Percentiles rank a stretch among this genome's conserved stretches.
phyloP scores from a whole-genome alignment of 1,140 invertebrate genomes.

The Penaeus vannamei region DNA sequence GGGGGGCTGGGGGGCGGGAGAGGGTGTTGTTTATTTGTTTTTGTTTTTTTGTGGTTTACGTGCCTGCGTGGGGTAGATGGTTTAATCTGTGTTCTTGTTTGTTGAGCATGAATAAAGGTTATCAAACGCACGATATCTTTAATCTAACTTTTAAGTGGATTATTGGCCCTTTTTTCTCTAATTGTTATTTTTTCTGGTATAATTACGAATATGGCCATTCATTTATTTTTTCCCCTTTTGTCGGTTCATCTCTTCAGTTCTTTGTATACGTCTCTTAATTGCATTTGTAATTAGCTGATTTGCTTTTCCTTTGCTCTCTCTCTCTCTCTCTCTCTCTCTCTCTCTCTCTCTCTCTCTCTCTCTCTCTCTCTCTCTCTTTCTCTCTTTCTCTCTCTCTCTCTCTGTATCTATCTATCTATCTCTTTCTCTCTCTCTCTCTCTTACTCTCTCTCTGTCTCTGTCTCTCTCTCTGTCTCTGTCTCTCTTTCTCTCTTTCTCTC shows the following conservation, averaged over 20 bases:
- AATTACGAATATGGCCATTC: too few species aligned
- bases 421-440: slow-evolving; percentile 28
- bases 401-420: not conserved
- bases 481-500: not conserved
- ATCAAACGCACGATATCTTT: too few species aligned
- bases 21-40: not conserved
- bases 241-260: not conserved
- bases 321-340: slow-evolving; percentile 22
- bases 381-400: not conserved
- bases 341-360: slow-evolving; percentile 22
- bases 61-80: too few species aligned
- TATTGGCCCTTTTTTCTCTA: too few species aligned
- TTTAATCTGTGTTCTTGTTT: too few species aligned
- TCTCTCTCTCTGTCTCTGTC: not conserved
- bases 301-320: not conserved
- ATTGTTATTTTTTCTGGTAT: too few species aligned
- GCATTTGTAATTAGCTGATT: not conserved
- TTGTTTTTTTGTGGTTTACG: not conserved
- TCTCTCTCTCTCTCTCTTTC: slow-evolving; percentile 19
- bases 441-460: not conserved
- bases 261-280: slow-evolving; percentile 1
- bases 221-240: not conserved
- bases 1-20: not conserved
- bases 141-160: too few species aligned
- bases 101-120: too few species aligned